Evolutionary conservation across 2,113 vertebrate genomes (phyloP).

Genomic region (Glaucomys volans): DNA sequence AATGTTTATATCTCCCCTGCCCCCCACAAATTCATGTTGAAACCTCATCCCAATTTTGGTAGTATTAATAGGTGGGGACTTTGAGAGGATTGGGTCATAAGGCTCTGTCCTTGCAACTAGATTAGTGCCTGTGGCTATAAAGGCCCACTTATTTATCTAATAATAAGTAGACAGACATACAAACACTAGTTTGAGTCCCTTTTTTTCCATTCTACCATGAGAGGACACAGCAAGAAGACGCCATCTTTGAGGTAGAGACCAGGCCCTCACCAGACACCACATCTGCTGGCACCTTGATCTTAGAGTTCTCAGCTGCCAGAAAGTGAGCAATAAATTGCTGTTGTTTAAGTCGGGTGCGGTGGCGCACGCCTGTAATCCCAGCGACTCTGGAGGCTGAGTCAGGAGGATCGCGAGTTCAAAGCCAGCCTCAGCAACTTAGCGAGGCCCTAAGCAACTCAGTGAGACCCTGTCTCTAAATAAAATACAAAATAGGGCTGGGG

Average conservation of each 20-base stretch:
- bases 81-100: not conserved
- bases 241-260: not conserved
- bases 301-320: not conserved
- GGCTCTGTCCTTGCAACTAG: not conserved
- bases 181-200: not conserved
- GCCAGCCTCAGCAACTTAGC: too few relatives aligned
- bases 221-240: not conserved
- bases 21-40: not conserved
- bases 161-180: too few relatives aligned
- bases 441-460: too few relatives aligned
- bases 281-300: not conserved
- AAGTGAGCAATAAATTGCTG: not conserved
- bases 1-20: not conserved
- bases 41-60: not conserved
- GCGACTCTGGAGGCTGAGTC: too few relatives aligned
- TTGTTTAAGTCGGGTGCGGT: too few relatives aligned
- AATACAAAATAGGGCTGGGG: too few relatives aligned
- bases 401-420: too few relatives aligned
- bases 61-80: not conserved
- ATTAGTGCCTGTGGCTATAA: not conserved
- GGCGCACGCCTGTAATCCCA: too few relatives aligned
- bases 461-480: too few relatives aligned
- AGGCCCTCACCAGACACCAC: not conserved
- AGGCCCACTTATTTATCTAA: not conserved
- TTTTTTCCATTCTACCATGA: not conserved